phyloP scores from a whole-genome alignment of 2,113 vertebrate species.

The Cebidichthys violaceus region DNA sequence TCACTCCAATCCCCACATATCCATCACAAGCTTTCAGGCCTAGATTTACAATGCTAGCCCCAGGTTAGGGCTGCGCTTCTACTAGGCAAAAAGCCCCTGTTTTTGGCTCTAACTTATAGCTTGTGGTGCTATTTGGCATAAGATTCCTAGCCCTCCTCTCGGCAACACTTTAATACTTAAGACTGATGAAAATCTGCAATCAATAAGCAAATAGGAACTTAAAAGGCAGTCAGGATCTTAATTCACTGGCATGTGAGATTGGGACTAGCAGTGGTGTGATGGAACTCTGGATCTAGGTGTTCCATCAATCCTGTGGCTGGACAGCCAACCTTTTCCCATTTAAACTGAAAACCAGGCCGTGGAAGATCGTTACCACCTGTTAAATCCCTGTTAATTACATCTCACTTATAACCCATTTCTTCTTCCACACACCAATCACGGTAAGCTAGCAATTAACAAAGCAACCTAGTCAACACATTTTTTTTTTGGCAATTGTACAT shows the following conservation, averaged over 20 bases:
- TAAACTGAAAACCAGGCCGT: conserved; percentile 10
- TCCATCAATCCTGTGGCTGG: conserved; percentile 66
- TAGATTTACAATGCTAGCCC: conserved; percentile 71
- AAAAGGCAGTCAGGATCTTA: conserved; percentile 61
- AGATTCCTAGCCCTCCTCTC: conserved; percentile 71
- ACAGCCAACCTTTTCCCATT: conserved; percentile 35
- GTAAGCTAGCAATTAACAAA: too few relatives aligned
- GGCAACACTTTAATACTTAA: conserved; percentile 68
- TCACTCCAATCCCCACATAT: conserved; percentile 65
- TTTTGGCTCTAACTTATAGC: conserved; percentile 69
- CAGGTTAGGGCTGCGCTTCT: conserved; percentile 51
- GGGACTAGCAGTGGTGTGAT: conserved; percentile 32
- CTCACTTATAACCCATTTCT: conserved; percentile 1
- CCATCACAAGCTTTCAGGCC: conserved; percentile 47
- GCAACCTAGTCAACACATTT: too few relatives aligned
- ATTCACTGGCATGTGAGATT: conserved; percentile 65
- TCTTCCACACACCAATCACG: too few relatives aligned
- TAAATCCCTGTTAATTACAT: conserved; percentile 38
- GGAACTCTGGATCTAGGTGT: conserved; percentile 41
- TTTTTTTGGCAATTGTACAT: too few relatives aligned
- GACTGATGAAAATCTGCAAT: conserved; percentile 81
- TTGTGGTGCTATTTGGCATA: conserved; percentile 51
- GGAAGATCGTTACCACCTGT: conserved; percentile 36
- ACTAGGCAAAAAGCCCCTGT: conserved; percentile 24
- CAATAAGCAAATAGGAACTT: conserved; percentile 78